phyloP scores from a whole-genome alignment of 2,888 invertebrate species.

The Eupithecia subfuscata region DNA sequence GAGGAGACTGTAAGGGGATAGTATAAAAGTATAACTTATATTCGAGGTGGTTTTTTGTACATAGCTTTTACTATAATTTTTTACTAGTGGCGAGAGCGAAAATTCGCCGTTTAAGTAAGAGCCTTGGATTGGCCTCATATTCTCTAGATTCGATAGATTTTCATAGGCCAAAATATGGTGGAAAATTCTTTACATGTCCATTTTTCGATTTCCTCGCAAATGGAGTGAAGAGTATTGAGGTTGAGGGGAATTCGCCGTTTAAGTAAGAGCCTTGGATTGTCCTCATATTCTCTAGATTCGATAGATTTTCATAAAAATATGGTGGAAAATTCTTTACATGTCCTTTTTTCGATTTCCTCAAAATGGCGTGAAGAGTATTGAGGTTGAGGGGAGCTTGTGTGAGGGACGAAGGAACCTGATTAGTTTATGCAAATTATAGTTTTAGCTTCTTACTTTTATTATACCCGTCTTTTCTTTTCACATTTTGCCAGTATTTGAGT shows the following conservation, averaged over 20 bases:
- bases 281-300: background rate
- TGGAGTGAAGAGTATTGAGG: background rate
- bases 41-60: background rate
- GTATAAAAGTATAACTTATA: background rate
- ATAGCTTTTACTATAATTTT: background rate
- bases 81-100: background rate
- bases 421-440: background rate
- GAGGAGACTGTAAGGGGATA: background rate
- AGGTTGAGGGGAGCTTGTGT: too few relatives aligned
- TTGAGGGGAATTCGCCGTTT: background rate
- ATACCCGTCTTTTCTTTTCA: background rate
- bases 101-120: background rate
- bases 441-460: background rate
- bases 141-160: background rate
- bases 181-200: background rate
- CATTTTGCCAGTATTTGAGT: background rate
- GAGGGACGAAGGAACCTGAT: background rate
- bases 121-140: background rate
- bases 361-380: background rate
- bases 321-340: background rate
- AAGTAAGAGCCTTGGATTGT: background rate
- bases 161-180: background rate
- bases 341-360: background rate
- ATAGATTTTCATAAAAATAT: background rate
- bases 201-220: background rate